A percentile compares a stretch with the other conserved stretches of the same genome.
Conservation (phyloP, 2,113 vertebrate genomes). For the Spea multiplicata region DNA sequence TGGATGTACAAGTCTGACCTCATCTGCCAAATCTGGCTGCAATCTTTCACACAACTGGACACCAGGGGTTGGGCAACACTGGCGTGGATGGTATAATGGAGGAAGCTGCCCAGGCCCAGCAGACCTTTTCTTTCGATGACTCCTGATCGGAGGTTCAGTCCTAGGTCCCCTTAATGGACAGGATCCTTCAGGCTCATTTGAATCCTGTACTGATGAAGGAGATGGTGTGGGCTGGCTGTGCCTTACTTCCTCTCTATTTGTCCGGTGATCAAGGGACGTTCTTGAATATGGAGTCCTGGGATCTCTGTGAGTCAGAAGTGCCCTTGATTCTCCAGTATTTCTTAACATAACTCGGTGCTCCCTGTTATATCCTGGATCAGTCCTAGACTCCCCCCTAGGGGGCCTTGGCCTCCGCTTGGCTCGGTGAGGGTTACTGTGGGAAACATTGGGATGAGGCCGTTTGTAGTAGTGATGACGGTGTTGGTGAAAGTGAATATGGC, state of each 20-base stretch:
- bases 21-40: conserved; percentile 15
- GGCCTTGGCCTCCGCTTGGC: conserved; percentile 60
- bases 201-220: conserved; percentile 8
- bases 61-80: conserved; percentile 5
- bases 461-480: conserved; percentile 94
- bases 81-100: not conserved
- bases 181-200: conserved; percentile 26
- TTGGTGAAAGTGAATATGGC: conserved; percentile 89
- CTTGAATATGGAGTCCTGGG: conserved; percentile 15
- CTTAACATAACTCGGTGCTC: conserved; percentile 21
- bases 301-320: conserved; percentile 45
- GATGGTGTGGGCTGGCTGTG: conserved; percentile 25
- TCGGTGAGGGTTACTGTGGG: conserved; percentile 49
- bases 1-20: not conserved
- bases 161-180: conserved; percentile 6
- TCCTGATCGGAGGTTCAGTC: conserved; percentile 27
- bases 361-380: conserved; percentile 17
- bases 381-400: conserved; percentile 64
- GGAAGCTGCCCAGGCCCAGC: conserved; percentile 17
- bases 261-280: conserved; percentile 21
- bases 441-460: conserved; percentile 53
- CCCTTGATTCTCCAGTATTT: conserved; percentile 46
- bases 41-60: conserved; percentile 27
- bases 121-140: conserved; percentile 35
- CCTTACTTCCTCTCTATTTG: conserved; percentile 11